phyloP scores from a whole-genome alignment of 1,140 invertebrate genomes.

The Marisa cornuarietis region DNA sequence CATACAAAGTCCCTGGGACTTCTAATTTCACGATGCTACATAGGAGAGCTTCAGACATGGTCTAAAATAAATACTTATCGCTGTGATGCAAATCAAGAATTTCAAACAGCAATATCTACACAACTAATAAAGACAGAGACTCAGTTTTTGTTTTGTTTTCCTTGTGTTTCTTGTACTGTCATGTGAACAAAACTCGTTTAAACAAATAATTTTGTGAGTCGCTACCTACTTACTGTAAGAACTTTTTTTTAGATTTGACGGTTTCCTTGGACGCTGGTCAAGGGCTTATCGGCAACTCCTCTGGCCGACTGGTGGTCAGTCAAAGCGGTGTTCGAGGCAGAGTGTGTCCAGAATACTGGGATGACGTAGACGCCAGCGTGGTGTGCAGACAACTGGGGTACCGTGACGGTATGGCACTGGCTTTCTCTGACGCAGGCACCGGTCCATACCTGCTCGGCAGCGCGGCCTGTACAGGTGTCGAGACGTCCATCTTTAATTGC shows the following conservation, averaged over 20 bases:
- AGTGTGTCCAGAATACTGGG: constrained; percentile 81
- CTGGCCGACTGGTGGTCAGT: constrained; percentile 77
- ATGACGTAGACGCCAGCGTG: constrained; percentile 75
- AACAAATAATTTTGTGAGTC: too few relatives aligned
- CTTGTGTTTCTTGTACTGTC: too few relatives aligned
- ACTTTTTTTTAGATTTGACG: constrained; percentile 30
- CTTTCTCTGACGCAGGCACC: constrained; percentile 22
- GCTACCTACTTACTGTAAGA: too few relatives aligned
- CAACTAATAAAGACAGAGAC: too few relatives aligned
- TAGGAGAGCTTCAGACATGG: too few relatives aligned
- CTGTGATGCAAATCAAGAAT: too few relatives aligned
- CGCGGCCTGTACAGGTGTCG: constrained; percentile 38
- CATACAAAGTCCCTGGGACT: too few relatives aligned
- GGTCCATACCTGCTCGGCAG: constrained; percentile 39
- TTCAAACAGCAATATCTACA: too few relatives aligned
- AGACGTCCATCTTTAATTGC: constrained; percentile 36
- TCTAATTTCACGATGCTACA: too few relatives aligned
- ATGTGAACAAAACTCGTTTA: too few relatives aligned
- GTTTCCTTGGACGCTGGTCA: constrained; percentile 38
- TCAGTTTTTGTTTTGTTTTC: too few relatives aligned
- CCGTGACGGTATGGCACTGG: constrained; percentile 34
- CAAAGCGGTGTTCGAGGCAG: constrained; percentile 76
- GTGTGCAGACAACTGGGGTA: constrained; percentile 77
- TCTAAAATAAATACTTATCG: too few relatives aligned
- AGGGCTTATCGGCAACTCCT: constrained; percentile 17